These are phyloP conservation scores for Chionodraco myersi DNA, from an alignment of 2,113 vertebrate genomes.

Conservation along the genomic window DNA sequence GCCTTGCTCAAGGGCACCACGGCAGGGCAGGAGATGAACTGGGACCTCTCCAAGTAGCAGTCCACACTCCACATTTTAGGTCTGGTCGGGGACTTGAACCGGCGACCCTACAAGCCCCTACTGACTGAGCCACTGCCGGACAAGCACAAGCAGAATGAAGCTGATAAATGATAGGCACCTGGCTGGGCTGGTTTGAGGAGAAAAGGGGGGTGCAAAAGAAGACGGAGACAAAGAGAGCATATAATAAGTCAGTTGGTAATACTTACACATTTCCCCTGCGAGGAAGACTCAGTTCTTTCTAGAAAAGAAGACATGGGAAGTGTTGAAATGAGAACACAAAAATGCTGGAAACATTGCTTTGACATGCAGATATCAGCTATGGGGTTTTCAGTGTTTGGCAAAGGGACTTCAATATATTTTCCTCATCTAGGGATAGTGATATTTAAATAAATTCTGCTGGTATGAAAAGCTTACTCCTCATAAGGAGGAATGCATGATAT, in stretches of 20 bases:
- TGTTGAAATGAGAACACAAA: background rate
- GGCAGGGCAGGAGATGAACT: too few relatives aligned
- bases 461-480: background rate
- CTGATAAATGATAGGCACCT: slow-evolving; percentile 39
- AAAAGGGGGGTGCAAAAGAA: background rate
- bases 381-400: background rate
- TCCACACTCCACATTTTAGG: too few relatives aligned
- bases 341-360: slow-evolving; percentile 3
- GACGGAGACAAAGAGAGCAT: background rate
- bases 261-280: slow-evolving; percentile 94
- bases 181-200: slow-evolving; percentile 39
- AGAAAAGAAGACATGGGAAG: slow-evolving; percentile 66
- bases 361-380: background rate
- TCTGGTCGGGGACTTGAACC: too few relatives aligned
- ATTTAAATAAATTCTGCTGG: background rate
- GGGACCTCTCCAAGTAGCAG: too few relatives aligned
- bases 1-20: too few relatives aligned
- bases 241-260: slow-evolving; percentile 6
- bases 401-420: background rate
- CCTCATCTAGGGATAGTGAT: background rate
- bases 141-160: slow-evolving; percentile 7
- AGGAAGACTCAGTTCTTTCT: slow-evolving; percentile 97
- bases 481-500: background rate
- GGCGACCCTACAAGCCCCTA: too few relatives aligned
- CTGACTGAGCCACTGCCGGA: too few relatives aligned